These are phyloP conservation scores for Psittacula derbiana DNA, from an alignment of 2,797 vertebrate genomes.

Conservation along the genomic window DNA sequence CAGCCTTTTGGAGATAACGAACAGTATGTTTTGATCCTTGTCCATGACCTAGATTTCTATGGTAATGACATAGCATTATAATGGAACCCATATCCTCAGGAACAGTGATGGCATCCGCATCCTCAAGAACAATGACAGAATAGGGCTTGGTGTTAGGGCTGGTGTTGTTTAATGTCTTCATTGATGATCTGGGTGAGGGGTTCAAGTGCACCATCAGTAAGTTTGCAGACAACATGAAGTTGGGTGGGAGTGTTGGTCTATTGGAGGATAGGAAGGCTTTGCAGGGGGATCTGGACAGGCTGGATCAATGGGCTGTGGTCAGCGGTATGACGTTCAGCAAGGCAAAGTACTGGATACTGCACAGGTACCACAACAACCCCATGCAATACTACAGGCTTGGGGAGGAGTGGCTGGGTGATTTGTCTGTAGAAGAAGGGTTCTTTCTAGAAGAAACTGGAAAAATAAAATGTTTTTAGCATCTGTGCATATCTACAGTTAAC, in stretches of 20 bases:
- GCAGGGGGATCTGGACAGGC: background rate
- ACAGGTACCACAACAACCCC: background rate
- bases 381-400: background rate
- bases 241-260: background rate
- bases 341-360: background rate
- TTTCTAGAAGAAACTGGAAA: background rate
- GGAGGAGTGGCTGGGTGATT: background rate
- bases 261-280: background rate
- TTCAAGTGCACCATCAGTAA: background rate
- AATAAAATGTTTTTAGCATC: background rate
- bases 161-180: background rate
- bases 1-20: background rate
- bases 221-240: background rate
- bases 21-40: background rate
- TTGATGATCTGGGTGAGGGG: background rate
- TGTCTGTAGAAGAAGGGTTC: background rate
- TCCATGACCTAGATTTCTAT: background rate
- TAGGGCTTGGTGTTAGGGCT: background rate
- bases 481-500: background rate
- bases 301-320: background rate
- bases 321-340: background rate
- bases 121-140: background rate
- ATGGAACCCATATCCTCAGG: background rate
- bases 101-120: background rate
- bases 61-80: background rate